These are phyloP conservation scores for Caenorhabditis brenneri DNA, from an alignment of 1,140 invertebrate species.

Conservation along the genomic window DNA sequence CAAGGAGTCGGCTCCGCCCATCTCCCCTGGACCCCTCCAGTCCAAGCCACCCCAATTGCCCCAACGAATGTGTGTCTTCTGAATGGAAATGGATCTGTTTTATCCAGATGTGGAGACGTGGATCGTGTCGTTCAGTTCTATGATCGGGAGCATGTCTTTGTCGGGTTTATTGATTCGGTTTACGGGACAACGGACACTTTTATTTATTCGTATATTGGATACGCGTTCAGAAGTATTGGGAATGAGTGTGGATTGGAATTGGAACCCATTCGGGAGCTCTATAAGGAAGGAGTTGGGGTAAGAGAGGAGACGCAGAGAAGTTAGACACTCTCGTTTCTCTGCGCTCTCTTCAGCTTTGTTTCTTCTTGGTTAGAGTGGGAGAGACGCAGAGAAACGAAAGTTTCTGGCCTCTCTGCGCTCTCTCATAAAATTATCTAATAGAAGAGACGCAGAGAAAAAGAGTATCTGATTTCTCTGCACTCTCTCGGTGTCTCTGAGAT, in stretches of 20 bases:
- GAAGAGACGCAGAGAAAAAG: too few relatives aligned
- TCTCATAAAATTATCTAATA: too few relatives aligned
- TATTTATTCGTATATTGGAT: neutral
- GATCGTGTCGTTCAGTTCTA: neutral
- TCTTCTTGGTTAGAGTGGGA: too few relatives aligned
- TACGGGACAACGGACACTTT: neutral
- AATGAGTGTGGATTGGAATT: neutral
- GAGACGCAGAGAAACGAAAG: too few relatives aligned
- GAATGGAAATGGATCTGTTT: neutral
- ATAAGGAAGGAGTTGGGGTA: neutral
- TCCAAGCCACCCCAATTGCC: neutral
- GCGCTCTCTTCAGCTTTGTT: too few relatives aligned
- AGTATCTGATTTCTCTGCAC: too few relatives aligned
- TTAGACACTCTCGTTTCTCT: too few relatives aligned
- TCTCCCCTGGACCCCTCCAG: neutral
- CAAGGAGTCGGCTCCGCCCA: neutral
- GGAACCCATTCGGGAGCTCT: neutral
- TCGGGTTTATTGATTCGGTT: neutral
- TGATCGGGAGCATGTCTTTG: neutral
- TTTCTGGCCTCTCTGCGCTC: too few relatives aligned
- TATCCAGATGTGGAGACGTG: neutral
- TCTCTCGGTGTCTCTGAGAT: too few relatives aligned
- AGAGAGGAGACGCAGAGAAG: neutral
- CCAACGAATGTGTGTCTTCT: slow-evolving; percentile 17
- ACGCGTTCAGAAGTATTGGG: neutral